Percentiles rank a stretch among this genome's conserved stretches.
Evolutionary conservation across 2,888 invertebrate species (phyloP).

Genomic region (Timema podura): DNA sequence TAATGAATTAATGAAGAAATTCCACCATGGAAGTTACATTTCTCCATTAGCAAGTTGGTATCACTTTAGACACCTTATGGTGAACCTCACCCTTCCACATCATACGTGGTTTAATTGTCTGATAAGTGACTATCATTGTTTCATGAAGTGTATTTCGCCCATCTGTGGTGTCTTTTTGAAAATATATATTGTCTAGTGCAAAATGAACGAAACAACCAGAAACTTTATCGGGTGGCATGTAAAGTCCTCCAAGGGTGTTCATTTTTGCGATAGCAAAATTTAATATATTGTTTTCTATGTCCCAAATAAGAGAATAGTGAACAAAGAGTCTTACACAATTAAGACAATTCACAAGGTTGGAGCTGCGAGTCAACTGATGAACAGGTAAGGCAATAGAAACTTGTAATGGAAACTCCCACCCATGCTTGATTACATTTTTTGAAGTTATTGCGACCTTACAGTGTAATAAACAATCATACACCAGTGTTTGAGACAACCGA

Average conservation of each 20-base stretch:
- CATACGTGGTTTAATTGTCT: neutral
- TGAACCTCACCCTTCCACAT: neutral
- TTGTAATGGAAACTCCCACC: no score
- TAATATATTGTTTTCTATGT: neutral
- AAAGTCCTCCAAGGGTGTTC: neutral
- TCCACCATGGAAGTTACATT: neutral
- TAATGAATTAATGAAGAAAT: slow-evolving; percentile 1
- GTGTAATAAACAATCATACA: neutral
- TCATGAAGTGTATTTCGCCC: neutral
- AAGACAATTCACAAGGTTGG: neutral
- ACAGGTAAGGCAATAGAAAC: neutral
- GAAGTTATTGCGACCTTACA: neutral
- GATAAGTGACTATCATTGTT: neutral
- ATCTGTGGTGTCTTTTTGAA: neutral
- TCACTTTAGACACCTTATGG: neutral
- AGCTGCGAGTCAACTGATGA: slow-evolving; percentile 2
- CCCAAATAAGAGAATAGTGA: neutral
- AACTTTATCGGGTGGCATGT: no score
- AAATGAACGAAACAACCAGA: no score
- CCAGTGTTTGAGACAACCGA: slow-evolving; percentile 1
- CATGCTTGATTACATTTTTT: neutral
- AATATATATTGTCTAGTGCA: no score
- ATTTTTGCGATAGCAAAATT: neutral
- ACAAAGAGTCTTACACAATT: neutral
- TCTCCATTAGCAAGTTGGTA: neutral